Evolutionary conservation across 37 sponge, comb jelly and placozoan species (phyloP).

Genomic region (Geodia barretti): DNA sequence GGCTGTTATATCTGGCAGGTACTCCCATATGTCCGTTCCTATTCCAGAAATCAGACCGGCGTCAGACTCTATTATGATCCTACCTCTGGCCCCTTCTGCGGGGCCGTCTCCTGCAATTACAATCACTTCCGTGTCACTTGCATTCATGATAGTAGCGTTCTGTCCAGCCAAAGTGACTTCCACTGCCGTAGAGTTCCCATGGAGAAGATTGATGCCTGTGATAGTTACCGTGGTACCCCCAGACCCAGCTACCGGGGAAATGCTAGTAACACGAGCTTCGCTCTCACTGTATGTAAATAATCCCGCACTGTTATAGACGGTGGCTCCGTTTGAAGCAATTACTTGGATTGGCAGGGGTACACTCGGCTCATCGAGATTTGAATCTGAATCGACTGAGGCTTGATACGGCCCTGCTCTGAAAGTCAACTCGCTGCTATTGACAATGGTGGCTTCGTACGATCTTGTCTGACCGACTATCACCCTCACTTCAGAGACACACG

Average conservation of each 20-base stretch:
- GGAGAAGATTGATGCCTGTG: slow-evolving; percentile 50
- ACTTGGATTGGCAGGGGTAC: slow-evolving; percentile 36
- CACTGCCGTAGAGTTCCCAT: not conserved
- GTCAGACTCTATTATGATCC: slow-evolving; percentile 21
- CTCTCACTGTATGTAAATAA: slow-evolving; percentile 36
- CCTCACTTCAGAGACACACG: not conserved
- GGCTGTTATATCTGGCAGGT: slow-evolving; percentile 28
- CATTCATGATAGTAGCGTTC: slow-evolving; percentile 5
- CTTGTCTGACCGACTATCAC: slow-evolving; percentile 44
- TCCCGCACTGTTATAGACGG: not conserved
- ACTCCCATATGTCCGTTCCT: slow-evolving; percentile 61
- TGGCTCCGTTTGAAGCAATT: slow-evolving; percentile 35
- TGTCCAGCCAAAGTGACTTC: slow-evolving; percentile 43
- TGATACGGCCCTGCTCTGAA: slow-evolving; percentile 45
- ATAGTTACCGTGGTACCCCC: slow-evolving; percentile 47
- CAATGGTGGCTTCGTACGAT: slow-evolving; percentile 12
- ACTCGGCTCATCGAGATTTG: slow-evolving; percentile 10
- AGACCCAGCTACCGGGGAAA: slow-evolving; percentile 48
- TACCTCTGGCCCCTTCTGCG: slow-evolving; percentile 1
- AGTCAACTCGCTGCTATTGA: slow-evolving; percentile 7
- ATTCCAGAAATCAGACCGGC: slow-evolving; percentile 22
- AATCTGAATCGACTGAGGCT: not conserved
- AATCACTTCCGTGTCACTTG: slow-evolving; percentile 7
- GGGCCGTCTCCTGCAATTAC: slow-evolving; percentile 31
- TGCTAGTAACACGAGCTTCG: not conserved